Evolutionary conservation across 2,888 invertebrate species (phyloP).

Genomic region (Dolichopus griseipennis): DNA sequence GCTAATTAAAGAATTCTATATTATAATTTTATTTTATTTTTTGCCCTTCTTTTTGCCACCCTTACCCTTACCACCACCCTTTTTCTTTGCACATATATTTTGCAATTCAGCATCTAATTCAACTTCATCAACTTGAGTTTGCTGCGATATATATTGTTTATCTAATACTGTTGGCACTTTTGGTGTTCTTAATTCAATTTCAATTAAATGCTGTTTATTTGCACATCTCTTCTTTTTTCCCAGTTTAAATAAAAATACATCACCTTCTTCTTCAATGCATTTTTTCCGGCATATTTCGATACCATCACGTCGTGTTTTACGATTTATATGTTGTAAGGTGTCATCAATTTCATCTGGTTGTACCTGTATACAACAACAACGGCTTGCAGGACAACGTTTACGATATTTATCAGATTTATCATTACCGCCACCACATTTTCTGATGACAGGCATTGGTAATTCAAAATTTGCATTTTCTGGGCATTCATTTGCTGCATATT

Average conservation of each 20-base stretch:
- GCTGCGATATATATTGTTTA: constrained; percentile 53
- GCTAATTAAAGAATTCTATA: no score
- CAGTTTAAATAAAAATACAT: constrained; percentile 62
- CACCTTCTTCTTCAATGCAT: constrained; percentile 56
- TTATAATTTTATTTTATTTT: not conserved
- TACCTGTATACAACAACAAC: constrained; percentile 38
- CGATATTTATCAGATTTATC: constrained; percentile 33
- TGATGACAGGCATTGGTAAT: constrained; percentile 12
- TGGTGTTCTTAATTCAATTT: constrained; percentile 66
- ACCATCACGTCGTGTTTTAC: constrained; percentile 35
- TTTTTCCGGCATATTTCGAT: constrained; percentile 42
- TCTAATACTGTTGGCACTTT: constrained; percentile 53
- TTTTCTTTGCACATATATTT: not conserved
- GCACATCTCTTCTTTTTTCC: constrained; percentile 65
- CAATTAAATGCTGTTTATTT: constrained; percentile 56
- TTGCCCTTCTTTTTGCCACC: no score
- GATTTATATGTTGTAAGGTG: constrained; percentile 34
- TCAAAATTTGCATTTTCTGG: constrained; percentile 23
- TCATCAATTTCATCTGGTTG: constrained; percentile 33
- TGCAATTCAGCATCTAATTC: constrained; percentile 28
- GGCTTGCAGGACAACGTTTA: constrained; percentile 14
- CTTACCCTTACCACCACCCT: no score
- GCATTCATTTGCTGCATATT: constrained; percentile 37
- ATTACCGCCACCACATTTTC: constrained; percentile 25
- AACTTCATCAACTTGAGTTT: constrained; percentile 57